Evolutionary conservation across 2,797 vertebrate species (phyloP), one percentile per base, ranked within the genome.

Genomic region (Protosalanx chinensis): DNA sequence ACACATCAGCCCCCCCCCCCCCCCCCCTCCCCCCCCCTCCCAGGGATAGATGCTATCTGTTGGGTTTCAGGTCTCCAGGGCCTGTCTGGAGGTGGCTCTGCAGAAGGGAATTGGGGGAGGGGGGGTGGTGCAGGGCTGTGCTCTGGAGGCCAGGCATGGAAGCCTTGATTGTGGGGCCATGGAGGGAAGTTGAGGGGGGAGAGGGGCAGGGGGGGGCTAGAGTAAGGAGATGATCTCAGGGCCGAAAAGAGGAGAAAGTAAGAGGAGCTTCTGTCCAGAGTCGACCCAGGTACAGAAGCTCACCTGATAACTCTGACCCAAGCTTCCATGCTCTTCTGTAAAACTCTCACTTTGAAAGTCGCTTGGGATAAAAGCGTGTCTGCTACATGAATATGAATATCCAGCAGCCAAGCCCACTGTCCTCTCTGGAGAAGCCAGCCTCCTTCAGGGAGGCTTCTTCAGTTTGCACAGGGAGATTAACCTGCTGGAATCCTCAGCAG

Each of bases 31-130:
- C 61, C 58, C 67, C 63, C 46, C 57, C 41, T 64, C 30, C 32
- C 57, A 12, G 0, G 56, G 46, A 37, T 72, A 84, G 89, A 85
- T 90, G 82, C 79, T 86, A 89, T 90, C 89, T 85, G 64, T 73
- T 64, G 64, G 60, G 83, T 78, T 82, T 82, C 18, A 77, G 78
- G 70, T 71, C 74, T 59, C 66, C 75, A 67, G 66, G 78, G 77
- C 74, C 72, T 79, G 82, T 78, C 56, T 2, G 77, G n/a, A n/a
- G n/a, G n/a, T n/a, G 80, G 79, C 81, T 82, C 85, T 73, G 73
- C 64, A 84, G 89, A 89, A 90, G 73, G 56, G 16, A 29, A 79
- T 86, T 90, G 72, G 53, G 16, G 29, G 80, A 88, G 74, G 70
- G 65, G 76, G 37, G 76, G 49, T 64, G 66, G 63, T 65, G 62